Conservation (phyloP, 2,888 invertebrate genomes). For the Drosophila cognata region DNA sequence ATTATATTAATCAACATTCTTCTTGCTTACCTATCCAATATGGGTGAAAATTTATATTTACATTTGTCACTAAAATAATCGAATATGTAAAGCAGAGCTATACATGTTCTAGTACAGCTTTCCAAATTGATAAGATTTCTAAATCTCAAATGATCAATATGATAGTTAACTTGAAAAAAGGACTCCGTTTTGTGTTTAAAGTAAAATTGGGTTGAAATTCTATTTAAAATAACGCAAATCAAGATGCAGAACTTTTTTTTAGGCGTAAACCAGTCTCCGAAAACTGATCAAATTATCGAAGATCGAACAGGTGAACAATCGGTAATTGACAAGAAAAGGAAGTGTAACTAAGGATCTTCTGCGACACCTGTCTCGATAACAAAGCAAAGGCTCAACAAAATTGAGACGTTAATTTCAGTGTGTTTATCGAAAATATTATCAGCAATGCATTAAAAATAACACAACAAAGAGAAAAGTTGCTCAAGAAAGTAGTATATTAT, state of each 20-base stretch:
- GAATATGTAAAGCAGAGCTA: slow-evolving; percentile 1
- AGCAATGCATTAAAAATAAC: neutral
- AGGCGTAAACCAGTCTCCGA: neutral
- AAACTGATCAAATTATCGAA: neutral
- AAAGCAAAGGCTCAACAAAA: neutral
- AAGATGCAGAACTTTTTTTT: neutral
- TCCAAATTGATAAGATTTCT: neutral
- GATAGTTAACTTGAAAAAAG: neutral
- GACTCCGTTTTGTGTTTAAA: neutral
- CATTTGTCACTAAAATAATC: neutral
- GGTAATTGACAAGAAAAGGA: neutral
- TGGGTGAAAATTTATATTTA: neutral
- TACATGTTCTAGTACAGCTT: neutral
- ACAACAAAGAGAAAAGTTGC: neutral
- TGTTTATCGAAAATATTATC: neutral
- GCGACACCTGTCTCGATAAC: neutral
- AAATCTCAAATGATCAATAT: neutral
- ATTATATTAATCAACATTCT: neutral
- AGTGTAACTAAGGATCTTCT: neutral
- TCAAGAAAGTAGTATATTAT: neutral
- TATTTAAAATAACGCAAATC: neutral
- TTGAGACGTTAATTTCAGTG: neutral
- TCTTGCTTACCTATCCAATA: neutral
- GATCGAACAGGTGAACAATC: neutral
- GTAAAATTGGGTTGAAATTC: neutral